Conservation (phyloP, 1,140 invertebrate genomes). For the Trichonephila clavipes region DNA sequence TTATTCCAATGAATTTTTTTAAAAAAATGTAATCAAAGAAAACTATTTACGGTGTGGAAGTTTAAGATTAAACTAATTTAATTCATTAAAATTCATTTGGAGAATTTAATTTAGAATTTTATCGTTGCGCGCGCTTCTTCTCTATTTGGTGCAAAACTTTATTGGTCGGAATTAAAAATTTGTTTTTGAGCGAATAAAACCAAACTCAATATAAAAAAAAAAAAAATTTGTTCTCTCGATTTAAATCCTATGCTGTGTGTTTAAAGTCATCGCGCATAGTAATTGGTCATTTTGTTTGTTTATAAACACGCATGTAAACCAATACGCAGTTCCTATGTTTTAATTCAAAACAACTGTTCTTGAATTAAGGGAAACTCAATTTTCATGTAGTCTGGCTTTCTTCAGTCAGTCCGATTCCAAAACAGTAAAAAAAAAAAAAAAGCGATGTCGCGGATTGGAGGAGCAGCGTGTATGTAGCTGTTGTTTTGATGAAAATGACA, state of each 20-base stretch:
- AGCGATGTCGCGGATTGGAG: not conserved
- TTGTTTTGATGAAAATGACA: conserved; percentile 77
- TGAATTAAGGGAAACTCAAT: not conserved
- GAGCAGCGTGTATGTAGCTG: conserved; percentile 66
- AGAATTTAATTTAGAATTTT: too few relatives aligned
- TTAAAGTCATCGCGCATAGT: conserved; percentile 2
- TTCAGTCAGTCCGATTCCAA: conserved; percentile 12
- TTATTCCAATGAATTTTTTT: too few relatives aligned
- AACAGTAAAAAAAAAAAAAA: not conserved
- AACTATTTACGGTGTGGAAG: too few relatives aligned
- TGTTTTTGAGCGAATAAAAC: too few relatives aligned
- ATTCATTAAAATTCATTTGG: too few relatives aligned
- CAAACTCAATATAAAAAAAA: too few relatives aligned
- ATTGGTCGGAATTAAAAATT: too few relatives aligned
- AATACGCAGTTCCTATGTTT: not conserved
- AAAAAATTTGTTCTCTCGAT: too few relatives aligned
- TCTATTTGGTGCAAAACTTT: too few relatives aligned
- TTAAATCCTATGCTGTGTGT: not conserved
- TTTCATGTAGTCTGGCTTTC: not conserved
- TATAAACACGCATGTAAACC: not conserved
- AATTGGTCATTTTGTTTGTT: conserved; percentile 10
- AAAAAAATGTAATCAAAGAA: too few relatives aligned
- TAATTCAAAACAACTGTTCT: not conserved
- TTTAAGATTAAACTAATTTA: too few relatives aligned
- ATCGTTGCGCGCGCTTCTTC: too few relatives aligned